These are phyloP conservation scores for Rhinoptilus africanus DNA, from an alignment of 2,113 vertebrate species.

Conservation along the genomic window DNA sequence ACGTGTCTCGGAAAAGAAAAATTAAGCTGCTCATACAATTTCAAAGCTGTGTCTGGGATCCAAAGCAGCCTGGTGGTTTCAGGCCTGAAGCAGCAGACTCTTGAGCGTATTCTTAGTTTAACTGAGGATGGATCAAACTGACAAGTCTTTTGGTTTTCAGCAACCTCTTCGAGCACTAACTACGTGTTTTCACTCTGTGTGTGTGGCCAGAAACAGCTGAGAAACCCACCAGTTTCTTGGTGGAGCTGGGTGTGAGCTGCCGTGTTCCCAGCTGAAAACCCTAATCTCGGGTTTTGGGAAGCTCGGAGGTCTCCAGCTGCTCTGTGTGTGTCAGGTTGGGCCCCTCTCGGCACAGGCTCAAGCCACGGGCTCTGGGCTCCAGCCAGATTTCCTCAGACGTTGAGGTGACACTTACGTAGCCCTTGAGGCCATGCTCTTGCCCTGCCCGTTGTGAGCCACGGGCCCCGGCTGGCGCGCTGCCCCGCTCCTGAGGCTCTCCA, in stretches of 20 bases:
- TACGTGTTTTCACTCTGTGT: neutral
- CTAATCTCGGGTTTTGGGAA: neutral
- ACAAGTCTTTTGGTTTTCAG: neutral
- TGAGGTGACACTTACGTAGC: fast-evolving
- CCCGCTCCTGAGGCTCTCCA: neutral
- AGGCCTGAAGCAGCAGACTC: neutral
- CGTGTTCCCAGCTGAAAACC: neutral
- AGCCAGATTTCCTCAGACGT: neutral
- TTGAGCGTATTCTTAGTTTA: neutral
- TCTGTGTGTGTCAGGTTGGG: fast-evolving
- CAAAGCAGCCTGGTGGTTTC: neutral
- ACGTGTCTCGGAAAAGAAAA: neutral
- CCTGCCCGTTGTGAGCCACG: fast-evolving
- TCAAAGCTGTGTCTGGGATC: neutral
- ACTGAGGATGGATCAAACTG: neutral
- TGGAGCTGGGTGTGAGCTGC: neutral
- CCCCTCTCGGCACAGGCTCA: neutral
- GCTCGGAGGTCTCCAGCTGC: neutral
- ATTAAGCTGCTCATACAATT: neutral
- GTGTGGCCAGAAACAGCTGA: conserved; percentile 22
- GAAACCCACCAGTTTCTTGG: neutral
- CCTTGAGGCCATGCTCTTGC: fast-evolving
- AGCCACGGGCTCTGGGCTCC: neutral
- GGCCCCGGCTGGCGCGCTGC: fast-evolving
- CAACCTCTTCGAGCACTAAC: neutral